These are phyloP conservation scores for Pseudochromis fuscus DNA, from an alignment of 2,797 vertebrate genomes.

Conservation along the genomic window DNA sequence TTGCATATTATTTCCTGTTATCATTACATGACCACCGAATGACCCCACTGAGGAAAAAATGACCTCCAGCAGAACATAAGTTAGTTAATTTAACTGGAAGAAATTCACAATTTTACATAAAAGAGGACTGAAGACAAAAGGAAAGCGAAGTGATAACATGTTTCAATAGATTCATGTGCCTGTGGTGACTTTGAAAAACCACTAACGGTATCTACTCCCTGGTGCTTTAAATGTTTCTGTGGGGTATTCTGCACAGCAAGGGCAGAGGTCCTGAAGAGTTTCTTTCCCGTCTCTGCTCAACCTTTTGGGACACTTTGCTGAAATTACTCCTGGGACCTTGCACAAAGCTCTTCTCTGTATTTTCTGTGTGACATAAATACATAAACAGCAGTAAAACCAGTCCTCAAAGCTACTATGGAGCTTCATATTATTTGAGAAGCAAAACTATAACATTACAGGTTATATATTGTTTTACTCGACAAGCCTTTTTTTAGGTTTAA, in stretches of 20 bases:
- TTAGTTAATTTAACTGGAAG: conserved; percentile 2
- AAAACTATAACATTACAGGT: too few species aligned
- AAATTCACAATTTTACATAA: conserved; percentile 15
- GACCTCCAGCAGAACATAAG: neutral
- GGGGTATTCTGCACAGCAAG: conserved; percentile 53
- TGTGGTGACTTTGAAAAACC: conserved; percentile 54
- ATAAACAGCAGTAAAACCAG: conserved; percentile 50
- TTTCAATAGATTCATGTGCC: conserved; percentile 49
- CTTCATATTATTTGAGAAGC: too few species aligned
- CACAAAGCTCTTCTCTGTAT: conserved; percentile 46
- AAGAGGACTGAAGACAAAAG: conserved; percentile 17
- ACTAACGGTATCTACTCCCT: conserved; percentile 47
- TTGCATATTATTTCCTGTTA: conserved; percentile 14
- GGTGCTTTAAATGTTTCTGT: conserved; percentile 61
- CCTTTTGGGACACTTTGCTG: conserved; percentile 61
- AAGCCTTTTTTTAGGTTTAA: conserved; percentile 1
- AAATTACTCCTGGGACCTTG: conserved; percentile 62
- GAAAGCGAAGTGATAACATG: conserved; percentile 26
- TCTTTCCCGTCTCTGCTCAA: conserved; percentile 57
- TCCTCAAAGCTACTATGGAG: conserved; percentile 3
- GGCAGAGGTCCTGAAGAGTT: conserved; percentile 59
- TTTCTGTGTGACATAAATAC: conserved; percentile 58
- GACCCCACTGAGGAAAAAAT: neutral
- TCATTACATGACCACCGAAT: neutral
- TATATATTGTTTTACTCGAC: neutral